Evolutionary conservation across 2,888 invertebrate species (phyloP).

Genomic region (Sesamia inferens): DNA sequence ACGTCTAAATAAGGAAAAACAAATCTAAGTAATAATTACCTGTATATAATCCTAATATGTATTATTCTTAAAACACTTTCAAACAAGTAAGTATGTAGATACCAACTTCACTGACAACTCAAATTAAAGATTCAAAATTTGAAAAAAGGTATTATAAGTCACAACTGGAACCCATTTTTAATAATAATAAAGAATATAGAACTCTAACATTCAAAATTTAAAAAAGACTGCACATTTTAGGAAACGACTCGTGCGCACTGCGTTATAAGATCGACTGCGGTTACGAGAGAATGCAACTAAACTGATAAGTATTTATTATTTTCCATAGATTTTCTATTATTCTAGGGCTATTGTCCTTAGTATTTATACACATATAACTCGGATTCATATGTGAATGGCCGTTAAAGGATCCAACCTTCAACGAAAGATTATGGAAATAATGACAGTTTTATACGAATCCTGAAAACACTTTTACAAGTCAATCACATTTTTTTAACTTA

Average conservation of each 20-base stretch:
- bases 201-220: constrained; percentile 6
- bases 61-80: not conserved
- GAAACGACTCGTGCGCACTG: constrained; percentile 39
- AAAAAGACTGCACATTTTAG: constrained; percentile 8
- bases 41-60: constrained; percentile 7
- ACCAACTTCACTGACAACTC: constrained; percentile 3
- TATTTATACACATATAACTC: not conserved
- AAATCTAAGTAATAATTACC: constrained; percentile 9
- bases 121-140: not conserved
- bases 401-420: not conserved
- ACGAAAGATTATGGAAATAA: too few relatives aligned
- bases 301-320: not conserved
- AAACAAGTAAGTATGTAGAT: not conserved
- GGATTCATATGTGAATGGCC: not conserved
- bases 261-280: constrained; percentile 30
- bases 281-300: not conserved
- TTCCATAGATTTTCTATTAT: not conserved
- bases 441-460: not conserved
- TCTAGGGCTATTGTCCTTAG: not conserved
- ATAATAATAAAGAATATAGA: not conserved
- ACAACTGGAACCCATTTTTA: not conserved
- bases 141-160: not conserved
- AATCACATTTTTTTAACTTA: too few relatives aligned
- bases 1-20: not conserved
- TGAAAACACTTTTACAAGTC: not conserved